Evolutionary conservation across 2,888 invertebrate genomes (phyloP).

Genomic region (Phengaris arion): DNA sequence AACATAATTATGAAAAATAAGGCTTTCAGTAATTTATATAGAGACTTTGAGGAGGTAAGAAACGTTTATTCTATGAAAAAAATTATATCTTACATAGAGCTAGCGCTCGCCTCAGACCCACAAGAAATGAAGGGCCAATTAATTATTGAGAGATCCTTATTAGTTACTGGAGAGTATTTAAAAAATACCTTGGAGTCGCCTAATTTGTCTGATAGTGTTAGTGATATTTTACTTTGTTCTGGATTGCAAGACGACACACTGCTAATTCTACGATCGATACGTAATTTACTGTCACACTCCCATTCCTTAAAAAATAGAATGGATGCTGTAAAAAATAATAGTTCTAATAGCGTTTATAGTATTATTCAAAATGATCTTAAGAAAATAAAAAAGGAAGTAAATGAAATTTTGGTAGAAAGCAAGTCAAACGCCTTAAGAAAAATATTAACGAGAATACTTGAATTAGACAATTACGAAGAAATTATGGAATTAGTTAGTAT

Average conservation of each 20-base stretch:
- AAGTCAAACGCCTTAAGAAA: constrained; percentile 5
- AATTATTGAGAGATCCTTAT: constrained; percentile 17
- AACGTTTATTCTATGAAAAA: constrained; percentile 16
- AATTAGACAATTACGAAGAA: neutral
- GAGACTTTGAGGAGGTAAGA: constrained; percentile 15
- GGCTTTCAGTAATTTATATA: neutral
- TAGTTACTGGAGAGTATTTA: constrained; percentile 25
- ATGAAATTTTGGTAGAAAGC: constrained; percentile 4
- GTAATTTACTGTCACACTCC: constrained; percentile 17
- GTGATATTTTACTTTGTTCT: constrained; percentile 22
- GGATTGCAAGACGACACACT: constrained; percentile 13
- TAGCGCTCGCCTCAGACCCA: constrained; percentile 14
- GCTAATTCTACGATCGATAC: constrained; percentile 10
- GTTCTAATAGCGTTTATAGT: constrained; percentile 4
- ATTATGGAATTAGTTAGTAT: neutral
- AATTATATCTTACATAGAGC: constrained; percentile 11
- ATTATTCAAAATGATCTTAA: constrained; percentile 25
- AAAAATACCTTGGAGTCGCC: constrained; percentile 22
- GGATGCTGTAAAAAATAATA: neutral
- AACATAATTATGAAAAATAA: constrained; percentile 10
- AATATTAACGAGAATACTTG: constrained; percentile 6
- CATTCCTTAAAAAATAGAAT: neutral
- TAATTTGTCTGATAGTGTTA: constrained; percentile 15
- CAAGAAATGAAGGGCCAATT: constrained; percentile 1
- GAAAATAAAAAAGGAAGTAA: constrained; percentile 5